phyloP scores from a whole-genome alignment of 2,888 invertebrate genomes.

The Tachystola acroxantha region DNA sequence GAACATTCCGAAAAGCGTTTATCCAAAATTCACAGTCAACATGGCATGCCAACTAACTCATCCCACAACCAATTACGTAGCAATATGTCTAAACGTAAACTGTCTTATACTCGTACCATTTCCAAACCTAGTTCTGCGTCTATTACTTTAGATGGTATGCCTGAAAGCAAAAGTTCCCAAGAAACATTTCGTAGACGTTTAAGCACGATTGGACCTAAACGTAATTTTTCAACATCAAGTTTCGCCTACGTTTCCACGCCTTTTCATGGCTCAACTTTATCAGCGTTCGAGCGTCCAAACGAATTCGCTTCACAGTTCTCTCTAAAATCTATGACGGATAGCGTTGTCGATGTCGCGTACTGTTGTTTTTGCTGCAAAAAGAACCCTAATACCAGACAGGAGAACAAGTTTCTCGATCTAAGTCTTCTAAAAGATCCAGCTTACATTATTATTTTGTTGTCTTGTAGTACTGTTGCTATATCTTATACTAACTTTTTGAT shows the following conservation, averaged over 20 bases:
- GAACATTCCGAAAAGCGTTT: slow-evolving; percentile 25
- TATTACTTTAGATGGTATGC: slow-evolving; percentile 67
- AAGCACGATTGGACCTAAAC: slow-evolving; percentile 67
- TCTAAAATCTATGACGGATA: slow-evolving; percentile 81
- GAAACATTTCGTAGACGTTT: slow-evolving; percentile 51
- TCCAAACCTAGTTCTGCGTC: slow-evolving; percentile 78
- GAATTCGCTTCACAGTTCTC: slow-evolving; percentile 89
- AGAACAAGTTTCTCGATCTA: slow-evolving; percentile 85
- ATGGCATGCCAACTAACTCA: slow-evolving; percentile 30
- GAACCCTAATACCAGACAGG: slow-evolving; percentile 38
- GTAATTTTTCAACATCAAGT: slow-evolving; percentile 87
- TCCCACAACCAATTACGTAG: slow-evolving; percentile 40
- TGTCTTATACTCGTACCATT: slow-evolving; percentile 51
- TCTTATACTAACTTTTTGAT: slow-evolving; percentile 94
- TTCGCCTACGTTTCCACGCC: slow-evolving; percentile 91
- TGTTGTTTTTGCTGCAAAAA: slow-evolving; percentile 62
- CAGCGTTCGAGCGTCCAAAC: slow-evolving; percentile 85
- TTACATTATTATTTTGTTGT: slow-evolving; percentile 88
- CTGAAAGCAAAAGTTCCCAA: slow-evolving; percentile 69
- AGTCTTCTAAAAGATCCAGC: slow-evolving; percentile 85
- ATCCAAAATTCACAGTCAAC: slow-evolving; percentile 31
- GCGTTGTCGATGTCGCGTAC: slow-evolving; percentile 68
- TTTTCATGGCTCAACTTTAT: slow-evolving; percentile 90
- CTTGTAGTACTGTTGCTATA: slow-evolving; percentile 91
- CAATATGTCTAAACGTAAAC: slow-evolving; percentile 53